phyloP scores from a whole-genome alignment of 2,797 vertebrate species.

The Peromyscus aztecus region DNA sequence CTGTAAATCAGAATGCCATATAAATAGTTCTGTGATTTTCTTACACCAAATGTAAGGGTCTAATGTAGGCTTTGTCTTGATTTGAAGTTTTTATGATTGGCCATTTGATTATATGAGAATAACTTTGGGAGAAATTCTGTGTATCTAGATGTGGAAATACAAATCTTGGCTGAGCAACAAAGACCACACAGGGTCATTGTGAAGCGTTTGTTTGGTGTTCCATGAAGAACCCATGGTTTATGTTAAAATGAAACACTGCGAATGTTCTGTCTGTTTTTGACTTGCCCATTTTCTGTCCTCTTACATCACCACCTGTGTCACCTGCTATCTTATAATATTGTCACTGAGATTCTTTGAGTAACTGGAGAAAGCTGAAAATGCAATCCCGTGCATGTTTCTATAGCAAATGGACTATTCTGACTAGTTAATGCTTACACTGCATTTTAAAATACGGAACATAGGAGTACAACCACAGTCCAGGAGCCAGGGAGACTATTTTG shows the following conservation, averaged over 20 bases:
- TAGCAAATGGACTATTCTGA: neutral
- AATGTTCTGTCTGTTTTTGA: neutral
- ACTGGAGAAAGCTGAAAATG: neutral
- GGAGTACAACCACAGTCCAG: slow-evolving; percentile 9
- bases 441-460: slow-evolving; percentile 35
- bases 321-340: neutral
- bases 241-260: neutral
- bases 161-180: neutral
- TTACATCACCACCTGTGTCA: neutral
- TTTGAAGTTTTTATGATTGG: neutral
- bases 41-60: neutral
- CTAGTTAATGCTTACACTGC: neutral
- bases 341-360: neutral
- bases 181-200: neutral
- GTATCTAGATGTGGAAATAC: neutral
- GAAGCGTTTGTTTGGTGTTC: slow-evolving; percentile 16
- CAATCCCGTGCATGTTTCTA: neutral
- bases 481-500: neutral
- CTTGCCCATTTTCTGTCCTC: slow-evolving; percentile 1
- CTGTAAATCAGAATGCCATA: slow-evolving; percentile 36
- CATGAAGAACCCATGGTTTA: neutral
- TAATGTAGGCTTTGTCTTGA: neutral
- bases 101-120: neutral
- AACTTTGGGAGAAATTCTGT: neutral
- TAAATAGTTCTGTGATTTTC: slow-evolving; percentile 32